phyloP scores from a whole-genome alignment of 2,888 invertebrate species.

The Caenorhabditis sp. region DNA sequence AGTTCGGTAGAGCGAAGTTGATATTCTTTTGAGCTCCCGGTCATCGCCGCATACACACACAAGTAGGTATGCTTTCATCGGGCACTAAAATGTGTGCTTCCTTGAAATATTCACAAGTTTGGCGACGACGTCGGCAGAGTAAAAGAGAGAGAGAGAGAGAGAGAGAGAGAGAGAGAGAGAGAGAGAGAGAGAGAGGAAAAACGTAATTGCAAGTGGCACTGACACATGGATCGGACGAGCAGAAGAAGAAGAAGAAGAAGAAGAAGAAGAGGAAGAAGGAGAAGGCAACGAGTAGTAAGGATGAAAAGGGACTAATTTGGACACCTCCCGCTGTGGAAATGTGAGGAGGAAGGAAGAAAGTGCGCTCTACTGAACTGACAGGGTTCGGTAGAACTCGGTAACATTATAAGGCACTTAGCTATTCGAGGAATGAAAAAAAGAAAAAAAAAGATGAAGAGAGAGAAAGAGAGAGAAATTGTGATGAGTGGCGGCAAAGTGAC shows the following conservation, averaged over 20 bases:
- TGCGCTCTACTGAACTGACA: too few species aligned
- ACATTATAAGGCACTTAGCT: too few species aligned
- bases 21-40: too few species aligned
- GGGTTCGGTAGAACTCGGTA: too few species aligned
- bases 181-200: neutral
- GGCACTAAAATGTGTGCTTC: constrained; percentile 5
- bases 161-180: constrained; percentile 13
- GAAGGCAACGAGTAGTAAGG: neutral
- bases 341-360: neutral
- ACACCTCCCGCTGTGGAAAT: too few species aligned
- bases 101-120: constrained; percentile 54
- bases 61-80: too few species aligned
- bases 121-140: constrained; percentile 5
- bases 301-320: too few species aligned
- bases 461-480: neutral
- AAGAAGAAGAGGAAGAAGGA: neutral
- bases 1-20: too few species aligned
- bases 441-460: neutral
- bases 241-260: neutral
- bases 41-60: too few species aligned
- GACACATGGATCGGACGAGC: constrained; percentile 33
- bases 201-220: constrained; percentile 49
- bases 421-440: neutral
- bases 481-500: too few species aligned
- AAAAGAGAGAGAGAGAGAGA: neutral